These are phyloP conservation scores for Teleogryllus oceanicus DNA, from an alignment of 2,888 invertebrate species.

Conservation along the genomic window DNA sequence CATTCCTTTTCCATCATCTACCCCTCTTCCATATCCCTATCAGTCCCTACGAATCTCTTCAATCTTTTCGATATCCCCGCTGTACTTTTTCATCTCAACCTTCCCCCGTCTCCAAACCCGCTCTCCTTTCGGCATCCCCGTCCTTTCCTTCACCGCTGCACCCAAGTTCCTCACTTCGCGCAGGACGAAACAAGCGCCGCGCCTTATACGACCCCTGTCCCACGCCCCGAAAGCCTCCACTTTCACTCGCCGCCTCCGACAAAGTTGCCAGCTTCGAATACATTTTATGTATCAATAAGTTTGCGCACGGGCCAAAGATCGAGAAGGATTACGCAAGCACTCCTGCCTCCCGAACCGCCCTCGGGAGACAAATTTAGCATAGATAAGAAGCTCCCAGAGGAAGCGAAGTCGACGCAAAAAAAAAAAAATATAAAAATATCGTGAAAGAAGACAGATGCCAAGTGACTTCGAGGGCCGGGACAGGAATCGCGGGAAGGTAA, in stretches of 20 bases:
- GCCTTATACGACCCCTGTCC: too few species aligned
- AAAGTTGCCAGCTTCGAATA: neutral
- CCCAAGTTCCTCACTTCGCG: too few species aligned
- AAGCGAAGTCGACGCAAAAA: neutral
- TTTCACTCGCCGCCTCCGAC: neutral
- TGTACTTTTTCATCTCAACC: too few species aligned
- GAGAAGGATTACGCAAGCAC: neutral
- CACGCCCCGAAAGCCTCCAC: too few species aligned
- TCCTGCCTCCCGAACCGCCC: neutral
- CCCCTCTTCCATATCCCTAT: too few species aligned
- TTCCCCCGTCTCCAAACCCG: too few species aligned
- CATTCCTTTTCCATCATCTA: too few species aligned
- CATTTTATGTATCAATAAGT: slow-evolving; percentile 18
- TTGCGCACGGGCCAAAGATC: neutral
- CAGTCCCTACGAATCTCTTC: too few species aligned
- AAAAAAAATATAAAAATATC: neutral
- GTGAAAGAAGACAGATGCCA: neutral
- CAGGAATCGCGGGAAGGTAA: neutral
- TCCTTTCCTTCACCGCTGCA: too few species aligned
- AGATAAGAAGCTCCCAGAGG: slow-evolving; percentile 6
- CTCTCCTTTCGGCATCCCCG: too few species aligned
- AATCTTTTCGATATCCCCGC: too few species aligned
- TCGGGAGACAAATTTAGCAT: slow-evolving; percentile 9
- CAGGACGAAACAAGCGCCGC: too few species aligned
- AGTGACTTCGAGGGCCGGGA: neutral